Percentiles rank a stretch among this genome's conserved stretches.
These are phyloP conservation scores for Phacellophora camtschatica DNA, from an alignment of 30 jellyfish, hydroid and myxozoan genomes.

Conservation along the genomic window DNA sequence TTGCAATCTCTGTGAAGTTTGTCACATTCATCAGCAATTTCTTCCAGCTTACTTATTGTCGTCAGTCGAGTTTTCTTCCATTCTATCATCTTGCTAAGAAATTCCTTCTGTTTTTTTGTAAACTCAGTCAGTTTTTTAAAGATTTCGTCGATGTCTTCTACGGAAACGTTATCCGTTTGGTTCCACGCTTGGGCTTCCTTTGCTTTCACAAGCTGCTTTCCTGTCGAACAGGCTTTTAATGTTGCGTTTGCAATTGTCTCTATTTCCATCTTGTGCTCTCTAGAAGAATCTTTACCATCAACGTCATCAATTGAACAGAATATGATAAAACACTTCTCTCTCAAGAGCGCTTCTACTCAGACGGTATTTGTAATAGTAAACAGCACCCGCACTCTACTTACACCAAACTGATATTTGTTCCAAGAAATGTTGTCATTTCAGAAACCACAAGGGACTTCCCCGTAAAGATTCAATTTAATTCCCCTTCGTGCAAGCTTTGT, in stretches of 20 bases:
- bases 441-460: too few relatives aligned
- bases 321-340: too few relatives aligned
- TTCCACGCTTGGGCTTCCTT: background rate
- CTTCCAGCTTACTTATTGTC: background rate
- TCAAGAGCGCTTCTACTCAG: too few relatives aligned
- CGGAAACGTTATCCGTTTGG: background rate
- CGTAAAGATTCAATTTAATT: too few relatives aligned
- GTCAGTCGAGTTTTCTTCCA: constrained; percentile 10
- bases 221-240: background rate
- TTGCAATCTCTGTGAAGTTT: constrained; percentile 23
- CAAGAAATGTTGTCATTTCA: too few relatives aligned
- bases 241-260: background rate
- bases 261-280: too few relatives aligned
- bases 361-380: too few relatives aligned
- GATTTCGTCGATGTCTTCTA: background rate
- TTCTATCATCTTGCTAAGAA: background rate
- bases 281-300: too few relatives aligned
- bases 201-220: background rate
- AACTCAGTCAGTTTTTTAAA: background rate
- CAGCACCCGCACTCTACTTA: too few relatives aligned
- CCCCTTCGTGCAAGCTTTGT: too few relatives aligned
- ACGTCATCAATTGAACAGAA: too few relatives aligned
- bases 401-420: too few relatives aligned
- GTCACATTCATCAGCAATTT: constrained; percentile 23
- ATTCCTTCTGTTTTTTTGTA: background rate